These are phyloP conservation scores for Hemicentrotus pulcherrimus DNA, from an alignment of 35 echinoderm and acorn worm genomes.

Conservation along the genomic window DNA sequence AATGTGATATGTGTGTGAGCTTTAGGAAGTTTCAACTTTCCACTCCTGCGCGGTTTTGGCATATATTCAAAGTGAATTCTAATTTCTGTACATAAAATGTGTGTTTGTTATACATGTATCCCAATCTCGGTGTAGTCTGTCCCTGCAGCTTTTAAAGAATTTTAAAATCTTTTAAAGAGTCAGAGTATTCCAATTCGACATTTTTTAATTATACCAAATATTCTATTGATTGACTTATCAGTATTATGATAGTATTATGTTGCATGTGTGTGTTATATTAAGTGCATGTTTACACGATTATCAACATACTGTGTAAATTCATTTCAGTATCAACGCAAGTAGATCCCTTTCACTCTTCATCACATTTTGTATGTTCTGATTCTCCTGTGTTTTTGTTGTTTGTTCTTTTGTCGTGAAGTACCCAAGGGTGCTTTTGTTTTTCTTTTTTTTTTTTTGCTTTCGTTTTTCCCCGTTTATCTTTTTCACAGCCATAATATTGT, in stretches of 20 bases:
- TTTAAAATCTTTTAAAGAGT: background rate
- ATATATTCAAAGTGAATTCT: background rate
- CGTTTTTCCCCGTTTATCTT: background rate
- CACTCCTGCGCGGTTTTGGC: background rate
- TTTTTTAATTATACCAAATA: background rate
- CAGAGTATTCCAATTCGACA: background rate
- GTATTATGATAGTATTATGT: background rate
- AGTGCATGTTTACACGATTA: background rate
- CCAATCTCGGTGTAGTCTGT: background rate
- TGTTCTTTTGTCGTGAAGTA: background rate
- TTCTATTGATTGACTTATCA: background rate
- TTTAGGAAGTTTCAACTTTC: conserved; percentile 5
- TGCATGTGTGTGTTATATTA: conserved; percentile 7
- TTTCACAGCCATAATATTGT: background rate
- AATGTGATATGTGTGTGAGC: conserved; percentile 6
- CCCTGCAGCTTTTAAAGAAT: background rate
- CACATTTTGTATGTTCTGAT: too few species aligned
- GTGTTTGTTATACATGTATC: background rate
- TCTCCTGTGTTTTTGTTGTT: too few species aligned
- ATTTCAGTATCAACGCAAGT: background rate
- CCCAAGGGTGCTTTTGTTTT: background rate
- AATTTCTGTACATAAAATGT: background rate
- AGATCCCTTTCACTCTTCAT: background rate
- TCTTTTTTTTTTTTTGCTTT: background rate
- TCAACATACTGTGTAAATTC: background rate